phyloP scores from a whole-genome alignment of 2,888 invertebrate genomes.

The Andrena bucephala region DNA sequence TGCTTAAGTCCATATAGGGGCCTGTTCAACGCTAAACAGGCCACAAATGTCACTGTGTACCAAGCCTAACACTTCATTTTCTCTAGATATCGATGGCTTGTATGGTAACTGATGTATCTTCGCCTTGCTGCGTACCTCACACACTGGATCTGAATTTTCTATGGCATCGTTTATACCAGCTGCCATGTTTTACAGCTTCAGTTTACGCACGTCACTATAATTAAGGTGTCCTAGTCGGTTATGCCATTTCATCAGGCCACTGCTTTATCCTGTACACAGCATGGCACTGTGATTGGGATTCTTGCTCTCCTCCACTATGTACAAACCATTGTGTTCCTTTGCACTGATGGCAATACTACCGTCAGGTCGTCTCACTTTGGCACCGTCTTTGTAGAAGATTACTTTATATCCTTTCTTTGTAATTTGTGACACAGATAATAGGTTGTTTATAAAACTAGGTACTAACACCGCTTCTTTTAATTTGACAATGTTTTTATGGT shows the following conservation, averaged over 20 bases:
- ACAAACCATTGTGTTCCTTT: slow-evolving; percentile 24
- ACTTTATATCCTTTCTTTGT: slow-evolving; percentile 65
- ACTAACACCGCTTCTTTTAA: slow-evolving; percentile 41
- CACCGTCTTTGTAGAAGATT: slow-evolving; percentile 55
- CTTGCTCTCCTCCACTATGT: slow-evolving; percentile 6
- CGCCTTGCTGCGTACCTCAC: slow-evolving; percentile 1
- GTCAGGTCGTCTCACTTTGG: slow-evolving; percentile 48
- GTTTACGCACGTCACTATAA: slow-evolving; percentile 4
- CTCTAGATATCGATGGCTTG: neutral
- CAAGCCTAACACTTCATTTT: neutral
- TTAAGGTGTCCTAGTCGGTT: slow-evolving; percentile 16
- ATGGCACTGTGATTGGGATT: neutral
- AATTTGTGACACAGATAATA: slow-evolving; percentile 38
- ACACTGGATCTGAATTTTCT: neutral
- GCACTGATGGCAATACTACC: slow-evolving; percentile 39
- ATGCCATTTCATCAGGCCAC: slow-evolving; percentile 23
- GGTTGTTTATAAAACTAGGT: slow-evolving; percentile 64
- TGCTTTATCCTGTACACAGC: neutral
- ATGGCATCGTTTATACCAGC: neutral
- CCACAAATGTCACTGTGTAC: slow-evolving; percentile 38
- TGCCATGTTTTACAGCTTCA: slow-evolving; percentile 25
- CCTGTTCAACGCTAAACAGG: slow-evolving; percentile 15
- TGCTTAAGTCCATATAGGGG: slow-evolving; percentile 59
- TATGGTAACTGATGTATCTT: slow-evolving; percentile 41
- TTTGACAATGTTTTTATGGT: neutral